phyloP scores from a whole-genome alignment of 2,888 invertebrate genomes.

The Atethmia centrago region DNA sequence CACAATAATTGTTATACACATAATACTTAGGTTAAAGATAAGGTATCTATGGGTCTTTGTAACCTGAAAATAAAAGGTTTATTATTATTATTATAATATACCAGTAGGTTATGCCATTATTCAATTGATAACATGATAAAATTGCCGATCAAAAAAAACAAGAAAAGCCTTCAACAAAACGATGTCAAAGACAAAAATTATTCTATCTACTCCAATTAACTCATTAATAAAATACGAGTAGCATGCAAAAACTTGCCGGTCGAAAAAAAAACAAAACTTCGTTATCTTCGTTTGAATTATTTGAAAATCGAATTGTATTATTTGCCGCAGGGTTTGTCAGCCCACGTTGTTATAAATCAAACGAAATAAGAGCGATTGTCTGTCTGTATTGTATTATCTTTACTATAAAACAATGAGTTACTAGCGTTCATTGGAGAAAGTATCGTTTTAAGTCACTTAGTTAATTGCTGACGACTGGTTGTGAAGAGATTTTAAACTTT shows the following conservation, averaged over 20 bases:
- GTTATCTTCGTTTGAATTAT: constrained; percentile 57
- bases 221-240: too few relatives aligned
- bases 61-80: too few relatives aligned
- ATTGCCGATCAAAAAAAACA: too few relatives aligned
- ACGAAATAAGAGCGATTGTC: constrained; percentile 24
- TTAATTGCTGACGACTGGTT: not conserved
- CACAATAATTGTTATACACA: too few relatives aligned
- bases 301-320: constrained; percentile 41
- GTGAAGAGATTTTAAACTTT: not conserved
- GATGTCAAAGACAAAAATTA: too few relatives aligned
- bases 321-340: constrained; percentile 36
- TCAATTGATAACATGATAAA: too few relatives aligned
- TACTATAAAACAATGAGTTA: constrained; percentile 50
- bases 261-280: constrained; percentile 38
- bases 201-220: too few relatives aligned
- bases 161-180: too few relatives aligned
- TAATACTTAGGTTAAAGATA: too few relatives aligned
- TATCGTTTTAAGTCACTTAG: constrained; percentile 29
- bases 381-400: constrained; percentile 32
- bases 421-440: constrained; percentile 43
- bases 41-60: too few relatives aligned
- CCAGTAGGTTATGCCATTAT: too few relatives aligned
- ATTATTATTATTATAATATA: too few relatives aligned
- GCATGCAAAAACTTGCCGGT: constrained; percentile 42
- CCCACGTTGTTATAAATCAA: constrained; percentile 52